A percentile compares a stretch with the other conserved stretches of the same genome.
Evolutionary conservation across 1,140 invertebrate species (phyloP).

Genomic region (Palaemon carinicauda): DNA sequence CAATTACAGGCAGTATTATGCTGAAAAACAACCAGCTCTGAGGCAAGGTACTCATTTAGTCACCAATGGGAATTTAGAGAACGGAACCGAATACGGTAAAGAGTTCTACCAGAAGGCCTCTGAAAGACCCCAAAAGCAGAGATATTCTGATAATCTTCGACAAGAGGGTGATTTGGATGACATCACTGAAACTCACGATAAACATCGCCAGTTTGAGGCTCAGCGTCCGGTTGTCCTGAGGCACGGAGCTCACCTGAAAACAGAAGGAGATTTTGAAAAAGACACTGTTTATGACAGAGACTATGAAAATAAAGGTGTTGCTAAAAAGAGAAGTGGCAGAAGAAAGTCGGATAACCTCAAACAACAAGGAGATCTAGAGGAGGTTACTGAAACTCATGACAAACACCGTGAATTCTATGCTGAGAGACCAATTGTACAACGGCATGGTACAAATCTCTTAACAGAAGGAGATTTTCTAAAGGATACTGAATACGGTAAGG

Average conservation of each 20-base stretch:
- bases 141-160: neutral
- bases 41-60: neutral
- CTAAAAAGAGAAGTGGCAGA: neutral
- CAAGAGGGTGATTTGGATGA: conserved; percentile 30
- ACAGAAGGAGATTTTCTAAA: neutral
- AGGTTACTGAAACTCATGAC: neutral
- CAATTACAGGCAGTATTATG: neutral
- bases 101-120: neutral
- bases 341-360: neutral
- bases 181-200: conserved; percentile 15
- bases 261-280: neutral
- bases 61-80: conserved; percentile 13
- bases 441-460: neutral
- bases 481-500: neutral
- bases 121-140: neutral
- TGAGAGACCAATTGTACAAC: neutral
- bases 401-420: neutral
- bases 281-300: neutral
- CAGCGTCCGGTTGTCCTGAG: neutral
- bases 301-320: neutral
- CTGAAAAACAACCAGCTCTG: neutral
- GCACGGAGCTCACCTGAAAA: neutral
- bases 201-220: conserved; percentile 1
- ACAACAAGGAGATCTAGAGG: neutral
- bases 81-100: conserved; percentile 22